A percentile compares a stretch with the other conserved stretches of the same genome.
Evolutionary conservation across 2,797 vertebrate species (phyloP).

Genomic region (Naso thynnoides): DNA sequence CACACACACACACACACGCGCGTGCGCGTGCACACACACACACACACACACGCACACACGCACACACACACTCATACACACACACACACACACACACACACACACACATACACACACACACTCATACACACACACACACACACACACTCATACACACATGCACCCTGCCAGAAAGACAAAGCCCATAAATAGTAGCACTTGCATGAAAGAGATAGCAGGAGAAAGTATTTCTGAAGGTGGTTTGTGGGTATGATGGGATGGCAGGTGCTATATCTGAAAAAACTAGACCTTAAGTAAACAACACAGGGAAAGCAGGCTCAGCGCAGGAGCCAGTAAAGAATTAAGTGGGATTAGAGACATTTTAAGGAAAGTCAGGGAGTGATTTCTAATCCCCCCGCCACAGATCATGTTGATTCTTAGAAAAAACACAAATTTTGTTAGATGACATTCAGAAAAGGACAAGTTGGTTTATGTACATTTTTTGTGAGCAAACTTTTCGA

Average conservation of each 20-base stretch:
- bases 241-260: constrained; percentile 66
- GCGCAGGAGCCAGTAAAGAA: constrained; percentile 47
- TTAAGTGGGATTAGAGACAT: constrained; percentile 70
- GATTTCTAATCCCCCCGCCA: constrained; percentile 54
- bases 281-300: constrained; percentile 65
- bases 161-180: constrained; percentile 57
- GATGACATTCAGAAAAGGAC: constrained; percentile 38
- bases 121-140: constrained; percentile 22
- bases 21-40: too few species aligned
- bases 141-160: not conserved
- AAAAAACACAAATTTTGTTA: constrained; percentile 16
- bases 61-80: not conserved
- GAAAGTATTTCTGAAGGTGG: constrained; percentile 63
- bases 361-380: constrained; percentile 58
- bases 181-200: constrained; percentile 71
- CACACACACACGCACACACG: constrained; percentile 6
- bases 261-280: constrained; percentile 66
- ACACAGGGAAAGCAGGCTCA: constrained; percentile 45
- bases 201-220: constrained; percentile 61
- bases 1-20: constrained; percentile 20
- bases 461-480: constrained; percentile 31
- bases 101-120: constrained; percentile 1
- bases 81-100: constrained; percentile 19
- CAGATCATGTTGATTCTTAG: constrained; percentile 49
- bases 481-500: constrained; percentile 23